Evolutionary conservation across 2,113 vertebrate species (phyloP).

Genomic region (Suricata suricatta): DNA sequence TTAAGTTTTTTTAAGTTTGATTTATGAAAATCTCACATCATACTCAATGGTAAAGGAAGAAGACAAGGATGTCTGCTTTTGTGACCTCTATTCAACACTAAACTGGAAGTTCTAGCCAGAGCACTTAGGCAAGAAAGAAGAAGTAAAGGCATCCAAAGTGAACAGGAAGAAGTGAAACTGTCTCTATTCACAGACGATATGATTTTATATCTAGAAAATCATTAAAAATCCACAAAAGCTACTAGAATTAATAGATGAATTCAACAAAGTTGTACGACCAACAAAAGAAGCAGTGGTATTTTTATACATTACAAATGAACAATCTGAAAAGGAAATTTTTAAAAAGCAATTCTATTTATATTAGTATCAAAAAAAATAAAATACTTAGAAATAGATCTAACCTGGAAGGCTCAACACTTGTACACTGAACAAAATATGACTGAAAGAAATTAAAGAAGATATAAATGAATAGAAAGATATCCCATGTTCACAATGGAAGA

Average conservation of each 20-base stretch:
- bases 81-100: background rate
- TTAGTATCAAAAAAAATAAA: background rate
- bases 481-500: background rate
- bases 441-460: slow-evolving; percentile 11
- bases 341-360: background rate
- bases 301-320: background rate
- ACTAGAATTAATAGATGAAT: background rate
- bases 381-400: background rate
- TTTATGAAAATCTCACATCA: background rate
- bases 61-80: background rate
- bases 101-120: background rate
- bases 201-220: background rate
- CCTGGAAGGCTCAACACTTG: background rate
- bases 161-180: background rate
- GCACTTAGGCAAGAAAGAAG: background rate
- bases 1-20: background rate
- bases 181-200: background rate
- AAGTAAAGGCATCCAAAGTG: background rate
- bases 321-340: background rate
- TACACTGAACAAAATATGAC: background rate
- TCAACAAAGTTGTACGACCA: background rate
- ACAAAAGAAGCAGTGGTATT: background rate
- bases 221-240: background rate
- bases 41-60: background rate
- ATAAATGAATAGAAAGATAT: background rate